Percentiles rank a stretch among this genome's conserved stretches.
Conservation (phyloP, 2,888 invertebrate species). For the Arrhopalites spinosus region DNA sequence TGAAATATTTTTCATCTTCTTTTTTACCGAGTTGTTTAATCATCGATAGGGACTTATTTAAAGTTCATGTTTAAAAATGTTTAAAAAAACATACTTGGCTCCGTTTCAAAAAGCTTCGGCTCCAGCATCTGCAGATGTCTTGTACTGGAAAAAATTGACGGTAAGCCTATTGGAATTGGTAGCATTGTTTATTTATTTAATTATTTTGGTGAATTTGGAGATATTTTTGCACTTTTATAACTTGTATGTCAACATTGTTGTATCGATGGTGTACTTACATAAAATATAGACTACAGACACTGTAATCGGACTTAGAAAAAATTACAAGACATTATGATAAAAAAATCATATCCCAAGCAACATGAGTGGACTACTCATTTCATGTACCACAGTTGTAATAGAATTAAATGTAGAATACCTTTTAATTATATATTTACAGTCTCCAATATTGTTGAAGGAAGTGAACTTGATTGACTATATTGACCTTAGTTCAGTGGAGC, state of each 20-base stretch:
- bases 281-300: no score
- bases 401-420: no score
- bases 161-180: constrained; percentile 71
- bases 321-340: no score
- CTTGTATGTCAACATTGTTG: neutral
- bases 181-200: constrained; percentile 5
- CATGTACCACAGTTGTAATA: no score
- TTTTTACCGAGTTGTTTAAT: no score
- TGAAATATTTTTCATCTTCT: no score
- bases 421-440: constrained; percentile 62
- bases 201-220: no score
- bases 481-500: constrained; percentile 86
- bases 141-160: constrained; percentile 87
- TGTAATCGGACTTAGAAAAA: no score
- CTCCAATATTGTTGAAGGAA: constrained; percentile 86
- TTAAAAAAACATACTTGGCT: constrained; percentile 75
- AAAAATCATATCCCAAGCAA: neutral
- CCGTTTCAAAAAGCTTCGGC: constrained; percentile 70
- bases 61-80: constrained; percentile 57
- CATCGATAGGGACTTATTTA: no score
- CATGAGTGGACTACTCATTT: neutral
- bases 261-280: neutral
- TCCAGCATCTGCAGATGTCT: constrained; percentile 74
- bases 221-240: neutral
- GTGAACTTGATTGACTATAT: constrained; percentile 90